Base-by-base conservation (phyloP, 1,140 invertebrate genomes). In the Penaeus chinensis region DNA sequence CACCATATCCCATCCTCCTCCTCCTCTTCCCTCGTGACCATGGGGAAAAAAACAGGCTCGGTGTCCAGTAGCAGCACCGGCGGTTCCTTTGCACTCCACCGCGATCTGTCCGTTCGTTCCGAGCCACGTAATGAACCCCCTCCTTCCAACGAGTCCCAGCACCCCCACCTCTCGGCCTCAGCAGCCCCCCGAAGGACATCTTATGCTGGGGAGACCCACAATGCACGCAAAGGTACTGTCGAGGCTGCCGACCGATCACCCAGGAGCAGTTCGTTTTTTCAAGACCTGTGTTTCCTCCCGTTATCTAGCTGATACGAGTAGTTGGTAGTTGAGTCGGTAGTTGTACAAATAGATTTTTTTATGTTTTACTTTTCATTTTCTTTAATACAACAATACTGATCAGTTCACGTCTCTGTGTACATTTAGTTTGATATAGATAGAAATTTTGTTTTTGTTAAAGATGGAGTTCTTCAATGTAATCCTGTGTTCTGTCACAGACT, bases 31-130 rank as follows among this genome's bases (percentile, higher is more conserved):
- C 69, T 80, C 79, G 54, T 76, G 79, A 79, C 63, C 69, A 32
- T 81, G 84, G 78, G 69, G 60, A 65, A 76, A 78, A 71, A 54
- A 77, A 66, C 85, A 87, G 85, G 85, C 42, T 87, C 85, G 62
- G 85, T 87, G 74, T 87, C 85, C 65, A 87, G 85, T 78, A 87
- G 79, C 79, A 87, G 85, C 71, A 87, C 85, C 80, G 85, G 79
- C 11, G 79, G 85, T 63, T 87, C 85, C 54, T 22, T 82, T 79
- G 80, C 66, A 69, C 85, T 87, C 60, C 79, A 87, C 24, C 85
- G 85, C 47, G 85, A 87, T 80, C 80, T 87, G 85, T 87, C 85
- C 32, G 80, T 87, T 61, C 79, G 85, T 24, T 87, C 85, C 18
- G 85, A 87, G 85, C 78, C 84, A 19, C 84, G 84, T 42, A 47